Evolutionary conservation across 2,888 invertebrate genomes (phyloP).

Genomic region (Platypus cylindrus): DNA sequence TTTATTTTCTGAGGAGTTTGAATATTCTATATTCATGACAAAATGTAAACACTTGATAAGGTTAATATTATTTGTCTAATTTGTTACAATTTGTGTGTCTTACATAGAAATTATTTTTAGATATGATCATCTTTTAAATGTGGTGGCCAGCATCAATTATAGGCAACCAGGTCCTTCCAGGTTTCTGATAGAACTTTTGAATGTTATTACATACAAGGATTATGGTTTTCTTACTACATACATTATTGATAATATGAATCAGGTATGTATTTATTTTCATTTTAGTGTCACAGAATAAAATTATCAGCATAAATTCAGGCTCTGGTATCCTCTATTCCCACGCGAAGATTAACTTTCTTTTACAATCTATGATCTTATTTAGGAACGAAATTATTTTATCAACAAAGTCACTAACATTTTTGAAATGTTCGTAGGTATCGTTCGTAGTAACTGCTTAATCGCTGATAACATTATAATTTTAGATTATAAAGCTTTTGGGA

Average conservation of each 20-base stretch:
- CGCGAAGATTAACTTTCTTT: too few relatives aligned
- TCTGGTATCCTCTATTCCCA: too few relatives aligned
- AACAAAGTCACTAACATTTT: too few relatives aligned
- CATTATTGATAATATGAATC: conserved; percentile 16
- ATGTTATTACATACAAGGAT: conserved; percentile 17
- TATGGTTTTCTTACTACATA: conserved; percentile 14
- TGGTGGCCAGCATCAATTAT: conserved; percentile 16
- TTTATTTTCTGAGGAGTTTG: conserved; percentile 19
- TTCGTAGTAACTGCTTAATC: too few relatives aligned
- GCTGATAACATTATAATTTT: too few relatives aligned
- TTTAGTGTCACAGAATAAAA: neutral
- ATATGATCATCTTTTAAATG: conserved; percentile 15
- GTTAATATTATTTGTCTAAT: conserved; percentile 11
- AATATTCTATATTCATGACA: conserved; percentile 16
- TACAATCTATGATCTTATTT: too few relatives aligned
- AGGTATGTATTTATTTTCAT: conserved; percentile 13
- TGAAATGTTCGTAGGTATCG: too few relatives aligned
- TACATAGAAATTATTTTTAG: conserved; percentile 11
- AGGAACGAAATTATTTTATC: too few relatives aligned
- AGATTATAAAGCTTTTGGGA: too few relatives aligned
- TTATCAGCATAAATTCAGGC: neutral
- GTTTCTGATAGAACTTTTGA: conserved; percentile 17
- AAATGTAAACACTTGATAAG: conserved; percentile 17
- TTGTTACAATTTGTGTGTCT: conserved; percentile 2
- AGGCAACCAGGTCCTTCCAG: conserved; percentile 16